A percentile compares a stretch with the other conserved stretches of the same genome.
Evolutionary conservation across 2,888 invertebrate species (phyloP).

Genomic region (Watsonalla cultraria): DNA sequence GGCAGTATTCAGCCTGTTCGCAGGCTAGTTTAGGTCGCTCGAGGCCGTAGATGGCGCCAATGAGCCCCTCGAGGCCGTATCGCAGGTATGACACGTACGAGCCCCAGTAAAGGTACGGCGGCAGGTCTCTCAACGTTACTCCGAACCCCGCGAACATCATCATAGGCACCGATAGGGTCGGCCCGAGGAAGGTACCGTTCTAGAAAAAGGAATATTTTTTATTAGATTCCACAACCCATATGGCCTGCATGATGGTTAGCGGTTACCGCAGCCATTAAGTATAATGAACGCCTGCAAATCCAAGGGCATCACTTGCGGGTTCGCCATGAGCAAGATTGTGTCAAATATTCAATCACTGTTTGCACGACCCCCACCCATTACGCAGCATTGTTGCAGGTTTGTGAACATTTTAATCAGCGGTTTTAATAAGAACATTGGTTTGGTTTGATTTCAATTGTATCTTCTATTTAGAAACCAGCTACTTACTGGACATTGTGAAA

Average conservation of each 20-base stretch:
- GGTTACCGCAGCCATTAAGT: neutral
- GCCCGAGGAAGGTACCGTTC: slow-evolving; percentile 97
- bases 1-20: slow-evolving; percentile 86
- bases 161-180: slow-evolving; percentile 94
- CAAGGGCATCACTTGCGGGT: no score
- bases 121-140: slow-evolving; percentile 92
- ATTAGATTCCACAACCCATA: neutral
- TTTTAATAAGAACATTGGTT: no score
- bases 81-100: slow-evolving; percentile 94
- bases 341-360: no score
- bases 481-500: no score
- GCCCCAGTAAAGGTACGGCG: slow-evolving; percentile 92
- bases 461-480: no score
- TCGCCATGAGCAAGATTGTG: no score
- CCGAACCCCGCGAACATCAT: slow-evolving; percentile 99
- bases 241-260: neutral
- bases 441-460: no score
- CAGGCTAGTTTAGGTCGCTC: slow-evolving; percentile 88
- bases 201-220: slow-evolving; percentile 48
- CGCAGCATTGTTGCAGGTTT: no score
- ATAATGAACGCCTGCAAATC: neutral
- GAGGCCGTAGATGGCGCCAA: slow-evolving; percentile 90
- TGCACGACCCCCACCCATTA: no score
- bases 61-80: slow-evolving; percentile 93
- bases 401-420: no score